These are phyloP conservation scores for Litoditis marina DNA, from an alignment of 2,888 invertebrate species.

Conservation along the genomic window DNA sequence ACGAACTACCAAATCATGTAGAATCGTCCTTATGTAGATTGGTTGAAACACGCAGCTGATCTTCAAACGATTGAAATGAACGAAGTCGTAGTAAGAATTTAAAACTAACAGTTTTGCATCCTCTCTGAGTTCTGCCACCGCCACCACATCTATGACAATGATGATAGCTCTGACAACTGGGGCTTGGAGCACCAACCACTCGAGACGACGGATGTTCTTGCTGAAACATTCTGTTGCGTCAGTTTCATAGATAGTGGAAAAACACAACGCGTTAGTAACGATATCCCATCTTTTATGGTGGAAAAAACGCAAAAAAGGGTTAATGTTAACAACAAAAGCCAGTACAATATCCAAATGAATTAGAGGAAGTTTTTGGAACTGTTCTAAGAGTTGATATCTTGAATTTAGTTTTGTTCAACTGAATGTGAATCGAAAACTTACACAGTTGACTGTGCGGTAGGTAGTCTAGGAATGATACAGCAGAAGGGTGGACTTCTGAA, in stretches of 20 bases:
- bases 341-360: too few species aligned
- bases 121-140: conserved; percentile 43
- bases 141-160: conserved; percentile 51
- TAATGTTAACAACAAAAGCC: too few species aligned
- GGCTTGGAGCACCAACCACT: conserved; percentile 58
- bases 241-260: too few species aligned
- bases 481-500: conserved; percentile 58
- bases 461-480: conserved; percentile 51
- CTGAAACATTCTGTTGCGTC: conserved; percentile 30
- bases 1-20: not conserved
- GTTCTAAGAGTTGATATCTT: too few species aligned
- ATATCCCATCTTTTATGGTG: too few species aligned
- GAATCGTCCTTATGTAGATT: not conserved
- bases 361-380: too few species aligned
- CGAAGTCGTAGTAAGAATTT: too few species aligned
- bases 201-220: conserved; percentile 52
- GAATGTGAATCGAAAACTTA: conserved; percentile 26
- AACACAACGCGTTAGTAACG: too few species aligned
- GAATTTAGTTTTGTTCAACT: too few species aligned
- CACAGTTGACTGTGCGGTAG: conserved; percentile 46
- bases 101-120: conserved; percentile 31
- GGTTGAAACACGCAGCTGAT: too few species aligned
- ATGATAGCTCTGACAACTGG: conserved; percentile 58
- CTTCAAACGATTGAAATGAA: too few species aligned
- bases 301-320: too few species aligned